Base-by-base conservation (phyloP, 2,888 invertebrate species). In the Tipula unca region DNA sequence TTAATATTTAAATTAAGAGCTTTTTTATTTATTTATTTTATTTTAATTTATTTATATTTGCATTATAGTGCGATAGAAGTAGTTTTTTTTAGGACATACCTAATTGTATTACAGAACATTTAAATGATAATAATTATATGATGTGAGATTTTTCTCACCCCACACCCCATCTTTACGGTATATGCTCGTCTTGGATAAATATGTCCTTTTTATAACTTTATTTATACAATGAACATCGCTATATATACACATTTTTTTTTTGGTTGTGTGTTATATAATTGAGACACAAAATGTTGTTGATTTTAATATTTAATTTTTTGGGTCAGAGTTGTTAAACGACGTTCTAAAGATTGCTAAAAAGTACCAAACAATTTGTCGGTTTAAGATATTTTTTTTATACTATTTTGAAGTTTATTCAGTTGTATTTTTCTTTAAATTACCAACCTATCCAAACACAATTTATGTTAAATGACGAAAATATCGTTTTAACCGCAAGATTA, bases 121-220 rank as follows among this genome's bases (percentile, higher is more conserved):
- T 69, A 69, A 69, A 69, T 69, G 69, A 69, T 69, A 69, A 69
- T 69, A 69, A 69, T 69, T 69, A 69, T 69, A 69, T 69, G 69
- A 10, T 1, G 48, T 48, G 48, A n/a, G 48, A 48, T 48, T 48
- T 48, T n/a, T n/a, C n/a, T n/a, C 48, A 48, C 69, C 25, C 10
- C 2, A 0, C 25, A 10, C 6, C 17, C 17, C 69, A 17, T 54
- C 48, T 54, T 54, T 20, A 54, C 17, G 48, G 48, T 54, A 54
- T n/a, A n/a, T 54, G 48, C 48, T 54, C 48, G 25, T 25, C 69
- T 69, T 69, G 69, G 69, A 69, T 69, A 25, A 69, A 69, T 69
- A 69, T 69, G 69, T 25, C 69, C 69, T 69, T 69, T 69, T 69
- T 69, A 25, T 69, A 69, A 69, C 69, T 69, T 69, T 69, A 69